Base-by-base conservation (phyloP, 2,888 invertebrate species). In the Bhutanitis thaidina region DNA sequence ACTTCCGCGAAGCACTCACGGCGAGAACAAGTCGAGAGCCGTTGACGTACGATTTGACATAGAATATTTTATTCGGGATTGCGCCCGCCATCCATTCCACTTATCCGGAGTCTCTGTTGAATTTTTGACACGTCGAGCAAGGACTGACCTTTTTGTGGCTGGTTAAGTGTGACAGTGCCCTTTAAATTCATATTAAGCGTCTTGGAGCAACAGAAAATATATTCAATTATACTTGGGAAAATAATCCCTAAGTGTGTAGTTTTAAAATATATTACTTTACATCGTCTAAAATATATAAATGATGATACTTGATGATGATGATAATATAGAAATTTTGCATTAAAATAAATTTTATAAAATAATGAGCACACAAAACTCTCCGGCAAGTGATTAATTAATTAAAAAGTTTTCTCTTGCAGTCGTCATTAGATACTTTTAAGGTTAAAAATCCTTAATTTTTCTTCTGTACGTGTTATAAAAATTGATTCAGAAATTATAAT, bases 41-140 rank as follows among this genome's bases (percentile, higher is more conserved):
- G 65, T 80, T 88, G 89, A 89, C 85, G 81, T 89, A 89, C 86
- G 87, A 80, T 87, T 85, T 86, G 85, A 85, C 80, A 78, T 75
- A 78, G 83, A 87, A 88, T 89, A 85, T 87, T 89, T 88, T 87
- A 89, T 83, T 80, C 75, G 74, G 72, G 69, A 62, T 72, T 71
- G 71, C 77, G 77, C 70, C 37, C 74, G 75, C 81, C 82, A 87
- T 89, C 80, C 77, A 85, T 89, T 88, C 85, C 88, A 87, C 89
- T 89, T 89, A 88, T 80, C 82, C 84, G 71, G 70, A 76, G 74
- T 73, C 77, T 82, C 80, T 78, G 81, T 80, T 85, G 85, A 87
- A 87, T 88, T 88, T 89, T 88, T 87, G 89, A 87, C 86, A 85
- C 78, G 77, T 75, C 75, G 68, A 72, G 74, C 74, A 69, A 71